Base-by-base conservation (phyloP, 1,140 invertebrate species). In the Hylyphantes graminicola region DNA sequence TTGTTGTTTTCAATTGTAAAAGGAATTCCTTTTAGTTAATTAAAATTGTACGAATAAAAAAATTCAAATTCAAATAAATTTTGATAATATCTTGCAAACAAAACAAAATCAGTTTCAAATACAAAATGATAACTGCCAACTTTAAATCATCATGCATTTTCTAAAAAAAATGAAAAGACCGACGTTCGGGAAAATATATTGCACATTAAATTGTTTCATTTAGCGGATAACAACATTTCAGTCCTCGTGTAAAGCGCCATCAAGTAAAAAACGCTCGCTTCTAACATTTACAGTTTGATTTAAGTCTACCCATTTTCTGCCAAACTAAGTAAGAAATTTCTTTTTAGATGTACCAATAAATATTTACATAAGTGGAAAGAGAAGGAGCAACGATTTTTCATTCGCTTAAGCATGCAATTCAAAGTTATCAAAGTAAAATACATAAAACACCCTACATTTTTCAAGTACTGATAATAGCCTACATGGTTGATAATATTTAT, bases 361-460 rank as follows among this genome's bases (percentile, higher is more conserved):
- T 74, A 21, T 48, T 57, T 35, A 74, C 54, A 50, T 12, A 21
- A 74, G 54, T 4, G 15, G 9, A 57, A 15, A 57, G 10, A 15
- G 21, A 35, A 74, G 57, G 51, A 57, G 11, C 10, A 17, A 7
- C 21, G 57, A 5, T 57, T 57, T 72, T 59, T 74, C 54, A 74
- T n/a, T 15, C 10, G 35, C 35, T 74, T 59, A 17, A 0, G 10
- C 19, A 0, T 74, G n/a, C n/a, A 53, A 74, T 74, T 21, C 19
- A 48, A 76, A 76, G 48, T 51, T 51, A 76, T 76, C 57, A 76
- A 76, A 76, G 51, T 76, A 76, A 76, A 76, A 64, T 64, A 76
- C 57, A 5, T 15, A 64, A 76, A 76, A 50, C 15, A 76, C 63
- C 63, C 59, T 53, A 76, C 21, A 64, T 64, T 64, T 76, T 51